Percentiles rank a stretch among this genome's conserved stretches.
phyloP scores from a whole-genome alignment of 2,797 vertebrate genomes.

The Euthynnus affinis region DNA sequence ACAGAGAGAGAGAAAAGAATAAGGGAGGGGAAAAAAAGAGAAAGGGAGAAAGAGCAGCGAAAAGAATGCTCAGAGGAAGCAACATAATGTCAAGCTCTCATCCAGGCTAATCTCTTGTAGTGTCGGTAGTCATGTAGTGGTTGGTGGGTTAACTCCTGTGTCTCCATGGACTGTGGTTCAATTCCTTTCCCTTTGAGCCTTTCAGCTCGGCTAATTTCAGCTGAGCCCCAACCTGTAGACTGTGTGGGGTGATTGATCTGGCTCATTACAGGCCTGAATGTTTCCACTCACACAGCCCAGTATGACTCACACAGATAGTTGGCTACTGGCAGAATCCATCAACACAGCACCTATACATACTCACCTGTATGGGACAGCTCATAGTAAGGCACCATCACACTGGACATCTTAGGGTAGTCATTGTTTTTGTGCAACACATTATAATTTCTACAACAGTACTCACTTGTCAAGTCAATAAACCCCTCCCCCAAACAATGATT shows the following conservation, averaged over 20 bases:
- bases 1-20: not conserved
- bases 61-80: slow-evolving; percentile 49
- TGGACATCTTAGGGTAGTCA: not conserved
- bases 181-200: slow-evolving; percentile 51
- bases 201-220: slow-evolving; percentile 64
- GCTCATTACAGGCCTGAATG: slow-evolving; percentile 59
- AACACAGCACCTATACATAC: not conserved
- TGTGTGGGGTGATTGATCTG: slow-evolving; percentile 63
- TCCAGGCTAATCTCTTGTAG: slow-evolving; percentile 54
- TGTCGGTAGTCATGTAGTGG: slow-evolving; percentile 48
- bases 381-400: not conserved
- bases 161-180: slow-evolving; percentile 55
- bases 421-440: not conserved
- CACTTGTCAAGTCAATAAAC: too few species aligned
- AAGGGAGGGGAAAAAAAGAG: not conserved
- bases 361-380: not conserved
- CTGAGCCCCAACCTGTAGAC: slow-evolving; percentile 33
- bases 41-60: slow-evolving; percentile 15
- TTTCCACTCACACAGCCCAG: slow-evolving; percentile 46
- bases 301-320: slow-evolving; percentile 28
- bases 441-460: not conserved
- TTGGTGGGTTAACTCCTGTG: slow-evolving; percentile 55
- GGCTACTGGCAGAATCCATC: slow-evolving; percentile 26
- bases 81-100: slow-evolving; percentile 55
- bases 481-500: not conserved